Evolutionary conservation across 2,888 invertebrate genomes (phyloP).

Genomic region (Seladonia tumulorum): DNA sequence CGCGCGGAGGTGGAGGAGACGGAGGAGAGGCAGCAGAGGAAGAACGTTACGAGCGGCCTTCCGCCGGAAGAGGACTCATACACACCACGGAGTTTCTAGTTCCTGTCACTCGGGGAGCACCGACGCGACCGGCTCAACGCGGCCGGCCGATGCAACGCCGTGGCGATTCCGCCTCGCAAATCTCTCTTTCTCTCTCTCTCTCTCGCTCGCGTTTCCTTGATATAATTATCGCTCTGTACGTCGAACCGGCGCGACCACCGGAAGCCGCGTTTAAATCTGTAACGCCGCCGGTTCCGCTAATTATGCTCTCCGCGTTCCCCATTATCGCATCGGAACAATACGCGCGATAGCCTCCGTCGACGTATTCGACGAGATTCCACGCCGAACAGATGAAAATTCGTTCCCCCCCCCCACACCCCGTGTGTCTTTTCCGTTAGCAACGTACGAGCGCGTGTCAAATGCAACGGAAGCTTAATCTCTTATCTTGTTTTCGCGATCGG

Average conservation of each 20-base stretch:
- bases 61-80: slow-evolving; percentile 70
- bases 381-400: neutral
- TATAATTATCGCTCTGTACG: slow-evolving; percentile 48
- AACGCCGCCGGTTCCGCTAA: slow-evolving; percentile 47
- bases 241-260: slow-evolving; percentile 45
- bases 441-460: neutral
- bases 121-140: slow-evolving; percentile 8
- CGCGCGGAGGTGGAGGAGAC: neutral
- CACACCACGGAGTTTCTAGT: slow-evolving; percentile 68
- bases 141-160: slow-evolving; percentile 55
- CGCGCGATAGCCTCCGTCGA: neutral
- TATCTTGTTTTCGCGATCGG: slow-evolving; percentile 1
- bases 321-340: slow-evolving; percentile 18
- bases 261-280: slow-evolving; percentile 54
- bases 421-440: neutral
- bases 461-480: neutral
- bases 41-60: slow-evolving; percentile 68
- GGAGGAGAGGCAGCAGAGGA: slow-evolving; percentile 50
- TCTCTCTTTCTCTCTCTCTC: slow-evolving; percentile 6
- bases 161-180: slow-evolving; percentile 40
- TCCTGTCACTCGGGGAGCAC: slow-evolving; percentile 65
- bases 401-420: too few relatives aligned
- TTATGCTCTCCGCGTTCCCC: slow-evolving; percentile 14
- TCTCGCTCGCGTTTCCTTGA: slow-evolving; percentile 44
- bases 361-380: neutral